Evolutionary conservation across 1,140 invertebrate species (phyloP), one percentile per base, ranked within the genome.

Genomic region (Drosophila navojoa): DNA sequence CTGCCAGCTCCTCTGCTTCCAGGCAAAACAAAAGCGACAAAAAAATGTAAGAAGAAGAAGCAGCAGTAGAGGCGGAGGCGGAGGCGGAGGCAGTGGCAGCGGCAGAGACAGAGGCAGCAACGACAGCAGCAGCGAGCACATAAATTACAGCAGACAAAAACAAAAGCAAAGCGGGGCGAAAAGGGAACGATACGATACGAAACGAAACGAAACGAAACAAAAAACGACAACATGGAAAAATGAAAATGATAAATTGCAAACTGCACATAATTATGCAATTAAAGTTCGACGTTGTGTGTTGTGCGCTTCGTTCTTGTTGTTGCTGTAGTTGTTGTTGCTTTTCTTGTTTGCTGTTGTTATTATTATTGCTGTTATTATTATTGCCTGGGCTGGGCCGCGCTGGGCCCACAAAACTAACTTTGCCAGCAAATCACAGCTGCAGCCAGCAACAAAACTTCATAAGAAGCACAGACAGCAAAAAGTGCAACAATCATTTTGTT

Each of bases 191-290:
- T 55, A 71, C 35, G 16, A 72, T 45, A 70, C 44, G 25, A 29
- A 68, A 72, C 61, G 5, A 16, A 32, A 32, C 32, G 32, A 32
- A 32, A 32, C 32, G 32, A 32, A 32, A 74, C 53, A 49, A 70
- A 71, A 70, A 72, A 60, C 67, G 79, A 74, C 72, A 79, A 91
- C 79, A 90, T 81, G 74, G 81, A 91, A 90, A 91, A 91, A 85
- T 90, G 90, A 89, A 91, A 91, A 91, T 91, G 90, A 91, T 91
- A 91, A 91, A 91, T 91, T 91, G 90, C 90, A 78, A 91, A 86
- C 87, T 91, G 85, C 86, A 89, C 86, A 91, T 91, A 91, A 91
- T 91, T 91, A 91, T 91, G 90, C 90, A 91, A 91, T 91, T 91
- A 91, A 91, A 91, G 82, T 91, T 91, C 77, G 82, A 90, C 89